Evolutionary conservation across 2,797 vertebrate species (phyloP), one percentile per base, ranked within the genome.

Genomic region (Aphelocoma californica): DNA sequence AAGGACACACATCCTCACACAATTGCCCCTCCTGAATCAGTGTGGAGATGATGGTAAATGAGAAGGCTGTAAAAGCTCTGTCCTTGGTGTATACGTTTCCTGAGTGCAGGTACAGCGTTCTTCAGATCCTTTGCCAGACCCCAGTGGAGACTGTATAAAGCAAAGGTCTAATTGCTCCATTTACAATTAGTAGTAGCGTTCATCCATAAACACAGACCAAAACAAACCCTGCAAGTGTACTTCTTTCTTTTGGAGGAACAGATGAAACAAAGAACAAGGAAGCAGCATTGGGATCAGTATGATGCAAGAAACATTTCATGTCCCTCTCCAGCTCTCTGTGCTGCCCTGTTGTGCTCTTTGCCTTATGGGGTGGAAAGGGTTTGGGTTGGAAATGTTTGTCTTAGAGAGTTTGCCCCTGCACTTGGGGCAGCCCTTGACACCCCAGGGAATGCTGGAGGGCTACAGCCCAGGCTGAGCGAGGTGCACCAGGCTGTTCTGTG

Each of bases 121-220:
- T 2, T 93, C 85, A 96, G 94, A 92, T 92, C 90, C 25, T 93
- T 72, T 91, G 90, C 90, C 90, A 94, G 82, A 91, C 65, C 53
- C 53, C 66, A 60, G 2, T 0, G 1, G 79, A 88, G 77, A 15
- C 28, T 16, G 12, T 14, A 50, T 19, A 81, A 94, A 86, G 61
- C 47, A 92, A 81, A 88, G 61, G 69, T 71, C 85, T 96, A 91
- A 96, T 89, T 91, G 85, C 87, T 88, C 82, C 44, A 61, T 88
- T 88, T 91, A 88, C 87, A 90, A 95, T 94, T 87, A 90, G 57
- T 72, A 61, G 32, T 74, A 88, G 25, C 0, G 0, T 56, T 93
- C 79, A 90, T 24, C 88, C 81, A n/a, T 62, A 89, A 92, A 90
- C 82, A 69, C 67, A 90, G 71, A 69, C 80, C n/a, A 40, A 74